Conservation (phyloP, 2,797 vertebrate genomes). For the Xenentodon cancila region DNA sequence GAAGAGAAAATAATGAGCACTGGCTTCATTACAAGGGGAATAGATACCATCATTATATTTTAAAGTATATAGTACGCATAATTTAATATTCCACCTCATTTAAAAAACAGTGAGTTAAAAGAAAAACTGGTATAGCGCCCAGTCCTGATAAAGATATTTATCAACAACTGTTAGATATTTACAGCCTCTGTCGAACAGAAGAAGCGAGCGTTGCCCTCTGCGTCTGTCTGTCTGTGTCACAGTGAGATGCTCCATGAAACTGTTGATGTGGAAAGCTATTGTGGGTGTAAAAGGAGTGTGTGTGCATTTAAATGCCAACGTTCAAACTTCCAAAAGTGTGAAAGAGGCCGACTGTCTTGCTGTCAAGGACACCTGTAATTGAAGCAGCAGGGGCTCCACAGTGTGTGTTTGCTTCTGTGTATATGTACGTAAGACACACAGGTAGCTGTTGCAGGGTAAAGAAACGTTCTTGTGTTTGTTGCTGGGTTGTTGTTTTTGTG, state of each 20-base stretch:
- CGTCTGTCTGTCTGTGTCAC: slow-evolving; percentile 10
- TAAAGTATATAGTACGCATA: too few relatives aligned
- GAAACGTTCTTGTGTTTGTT: slow-evolving; percentile 25
- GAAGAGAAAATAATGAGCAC: too few relatives aligned
- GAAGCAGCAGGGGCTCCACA: slow-evolving; percentile 68
- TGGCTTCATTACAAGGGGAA: too few relatives aligned
- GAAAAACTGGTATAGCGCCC: neutral
- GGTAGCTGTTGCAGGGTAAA: slow-evolving; percentile 18
- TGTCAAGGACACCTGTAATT: slow-evolving; percentile 85
- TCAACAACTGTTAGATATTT: slow-evolving; percentile 18
- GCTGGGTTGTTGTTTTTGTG: too few relatives aligned
- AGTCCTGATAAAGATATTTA: slow-evolving; percentile 1
- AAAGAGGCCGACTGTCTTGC: slow-evolving; percentile 66
- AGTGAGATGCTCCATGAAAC: slow-evolving; percentile 39
- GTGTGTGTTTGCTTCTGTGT: slow-evolving; percentile 29
- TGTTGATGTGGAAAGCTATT: slow-evolving; percentile 30
- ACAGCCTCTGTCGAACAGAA: slow-evolving; percentile 15
- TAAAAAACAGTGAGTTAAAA: too few relatives aligned
- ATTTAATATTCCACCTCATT: too few relatives aligned
- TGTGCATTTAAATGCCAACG: slow-evolving; percentile 49
- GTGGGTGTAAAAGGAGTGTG: slow-evolving; percentile 19
- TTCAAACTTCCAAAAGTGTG: slow-evolving; percentile 72
- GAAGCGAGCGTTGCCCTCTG: slow-evolving; percentile 4
- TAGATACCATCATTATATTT: too few relatives aligned
- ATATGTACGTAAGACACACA: slow-evolving; percentile 1